Conservation (phyloP, 2,797 vertebrate genomes). For the Trachurus trachurus region DNA sequence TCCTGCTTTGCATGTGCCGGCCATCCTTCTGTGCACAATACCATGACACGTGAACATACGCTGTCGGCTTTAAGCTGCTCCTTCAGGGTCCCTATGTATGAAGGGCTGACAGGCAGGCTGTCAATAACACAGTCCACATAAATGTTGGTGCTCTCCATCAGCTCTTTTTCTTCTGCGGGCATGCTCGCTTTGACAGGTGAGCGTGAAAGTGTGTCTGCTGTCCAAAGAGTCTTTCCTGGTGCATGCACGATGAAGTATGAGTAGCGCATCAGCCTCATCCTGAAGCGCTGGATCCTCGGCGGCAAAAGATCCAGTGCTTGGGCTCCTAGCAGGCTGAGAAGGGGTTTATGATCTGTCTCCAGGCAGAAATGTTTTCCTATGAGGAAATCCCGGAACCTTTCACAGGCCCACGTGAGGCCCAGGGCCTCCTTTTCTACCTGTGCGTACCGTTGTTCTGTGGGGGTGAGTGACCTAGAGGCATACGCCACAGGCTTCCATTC, state of each 20-base stretch:
- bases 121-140: not conserved
- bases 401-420: not conserved
- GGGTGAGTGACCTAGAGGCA: not conserved
- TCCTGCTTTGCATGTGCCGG: too few species aligned
- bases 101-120: not conserved
- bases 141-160: not conserved
- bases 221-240: not conserved
- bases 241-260: not conserved
- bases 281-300: conserved; percentile 21
- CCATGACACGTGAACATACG: not conserved
- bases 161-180: not conserved
- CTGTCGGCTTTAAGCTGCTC: conserved; percentile 8
- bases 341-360: conserved; percentile 40
- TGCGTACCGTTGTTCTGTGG: not conserved
- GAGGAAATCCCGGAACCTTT: conserved; percentile 18
- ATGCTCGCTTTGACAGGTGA: not conserved
- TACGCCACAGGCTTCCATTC: conserved; percentile 13
- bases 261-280: conserved; percentile 19
- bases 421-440: not conserved
- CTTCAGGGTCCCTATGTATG: not conserved
- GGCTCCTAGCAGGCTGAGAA: conserved; percentile 23
- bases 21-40: too few species aligned
- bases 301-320: conserved; percentile 36
- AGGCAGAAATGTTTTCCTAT: conserved; percentile 24
- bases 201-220: not conserved